Conservation (phyloP, 2,797 vertebrate genomes). For the Columba guinea region DNA sequence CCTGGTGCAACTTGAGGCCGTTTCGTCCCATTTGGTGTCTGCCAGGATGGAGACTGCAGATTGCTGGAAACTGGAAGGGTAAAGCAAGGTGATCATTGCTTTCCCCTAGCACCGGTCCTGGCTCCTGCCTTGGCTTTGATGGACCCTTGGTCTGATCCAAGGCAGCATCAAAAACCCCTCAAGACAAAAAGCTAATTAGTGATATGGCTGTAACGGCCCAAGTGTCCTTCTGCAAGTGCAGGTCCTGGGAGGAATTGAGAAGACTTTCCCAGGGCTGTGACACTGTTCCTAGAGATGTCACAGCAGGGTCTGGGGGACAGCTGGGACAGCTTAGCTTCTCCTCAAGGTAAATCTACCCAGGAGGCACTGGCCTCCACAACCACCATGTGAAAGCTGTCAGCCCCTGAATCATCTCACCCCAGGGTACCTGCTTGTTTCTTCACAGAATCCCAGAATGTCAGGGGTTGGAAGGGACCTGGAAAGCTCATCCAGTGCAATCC, state of each 20-base stretch:
- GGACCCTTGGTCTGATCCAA: not conserved
- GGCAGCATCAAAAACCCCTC: not conserved
- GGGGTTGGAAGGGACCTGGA: too few species aligned
- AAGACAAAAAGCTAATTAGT: not conserved
- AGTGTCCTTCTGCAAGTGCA: not conserved
- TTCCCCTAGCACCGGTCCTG: not conserved
- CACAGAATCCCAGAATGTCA: too few species aligned
- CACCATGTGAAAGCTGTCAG: not conserved
- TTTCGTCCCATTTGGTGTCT: not conserved
- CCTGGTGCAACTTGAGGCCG: too few species aligned
- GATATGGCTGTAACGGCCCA: rapidly evolving
- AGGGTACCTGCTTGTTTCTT: not conserved
- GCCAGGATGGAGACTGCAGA: not conserved
- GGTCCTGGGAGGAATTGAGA: not conserved
- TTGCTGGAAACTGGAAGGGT: not conserved
- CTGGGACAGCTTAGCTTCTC: not conserved
- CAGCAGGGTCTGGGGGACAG: not conserved
- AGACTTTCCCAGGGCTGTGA: not conserved
- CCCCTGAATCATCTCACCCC: not conserved
- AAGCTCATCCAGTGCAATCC: too few species aligned
- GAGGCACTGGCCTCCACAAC: not conserved
- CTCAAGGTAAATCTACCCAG: not conserved
- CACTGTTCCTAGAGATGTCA: rapidly evolving
- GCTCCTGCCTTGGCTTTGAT: not conserved
- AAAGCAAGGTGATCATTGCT: not conserved